Evolutionary conservation across 2,113 vertebrate species (phyloP).

Genomic region (Spheniscus mendiculus): DNA sequence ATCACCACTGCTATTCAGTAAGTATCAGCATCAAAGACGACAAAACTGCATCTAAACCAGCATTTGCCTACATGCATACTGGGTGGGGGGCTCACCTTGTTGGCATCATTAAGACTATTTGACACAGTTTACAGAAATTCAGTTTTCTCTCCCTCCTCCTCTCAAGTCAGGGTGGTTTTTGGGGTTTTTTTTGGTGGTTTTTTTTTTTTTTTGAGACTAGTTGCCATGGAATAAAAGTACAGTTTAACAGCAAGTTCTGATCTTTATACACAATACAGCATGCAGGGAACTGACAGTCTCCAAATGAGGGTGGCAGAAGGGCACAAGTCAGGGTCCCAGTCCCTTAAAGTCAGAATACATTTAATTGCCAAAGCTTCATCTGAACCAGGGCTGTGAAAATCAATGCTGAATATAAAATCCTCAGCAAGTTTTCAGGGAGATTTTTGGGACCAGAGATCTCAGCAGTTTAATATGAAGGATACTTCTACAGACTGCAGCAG

Average conservation of each 20-base stretch:
- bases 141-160: neutral
- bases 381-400: constrained; percentile 21
- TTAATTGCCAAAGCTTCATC: neutral
- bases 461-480: neutral
- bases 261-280: neutral
- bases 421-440: neutral
- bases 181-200: neutral
- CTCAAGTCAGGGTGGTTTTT: neutral
- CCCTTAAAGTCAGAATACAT: neutral
- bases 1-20: neutral
- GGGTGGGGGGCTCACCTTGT: neutral
- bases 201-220: neutral
- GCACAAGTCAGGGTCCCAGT: neutral
- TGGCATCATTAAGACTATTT: neutral
- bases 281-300: neutral
- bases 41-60: neutral
- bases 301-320: too few relatives aligned
- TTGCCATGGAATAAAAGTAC: neutral
- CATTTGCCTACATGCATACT: neutral
- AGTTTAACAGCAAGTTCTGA: neutral
- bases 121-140: neutral
- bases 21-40: neutral
- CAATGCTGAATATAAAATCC: neutral
- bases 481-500: neutral
- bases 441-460: neutral